Base-by-base conservation (phyloP, 2,888 invertebrate species). In the Drosophila barbarae region DNA sequence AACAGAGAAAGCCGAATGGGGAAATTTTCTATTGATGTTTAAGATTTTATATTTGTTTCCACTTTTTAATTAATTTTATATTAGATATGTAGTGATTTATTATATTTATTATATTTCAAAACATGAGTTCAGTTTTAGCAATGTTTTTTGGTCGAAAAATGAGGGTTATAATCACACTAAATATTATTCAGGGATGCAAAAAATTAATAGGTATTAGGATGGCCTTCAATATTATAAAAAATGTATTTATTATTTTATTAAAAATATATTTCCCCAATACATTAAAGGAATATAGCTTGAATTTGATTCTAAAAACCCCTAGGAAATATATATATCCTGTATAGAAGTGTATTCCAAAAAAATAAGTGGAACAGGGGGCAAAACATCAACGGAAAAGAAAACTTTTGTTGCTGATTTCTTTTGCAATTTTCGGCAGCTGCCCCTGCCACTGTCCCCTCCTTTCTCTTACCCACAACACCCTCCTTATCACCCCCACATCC, bases 321-420 rank as follows among this genome's bases (percentile, higher is more conserved):
- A 2, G 1, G 15, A 28, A 35, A n/a, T 7, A 1, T 28, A 3
- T 7, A n/a, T 1, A 30, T 12, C 15, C n/a, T 23, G 2, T 13
- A 0, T 2, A n/a, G 1, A 1, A 67, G 52, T 3, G 61, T 63
- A 44, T 36, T 10, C 18, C n/a, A 56, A 34, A 56, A 34, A 46
- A 34, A 23, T 7, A n/a, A 21, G 36, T 26, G 38, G 23, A 7
- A 12, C 28, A 21, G 21, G 55, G 34, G 55, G n/a, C 35, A 56
- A 36, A 30, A 36, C 57, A 56, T 56, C 55, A 55, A 56, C 53
- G 46, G 55, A 32, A 46, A 55, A 53, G 67, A 56, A 81, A 79
- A 80, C 82, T 84, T 80, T 80, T 80, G 71, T 85, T 85, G 86
- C 86, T 80, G 79, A 80, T 80, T 80, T 80, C 79, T 80, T 80